Base-by-base conservation (phyloP, 2,888 invertebrate species). In the Cryptocephalus moraei region DNA sequence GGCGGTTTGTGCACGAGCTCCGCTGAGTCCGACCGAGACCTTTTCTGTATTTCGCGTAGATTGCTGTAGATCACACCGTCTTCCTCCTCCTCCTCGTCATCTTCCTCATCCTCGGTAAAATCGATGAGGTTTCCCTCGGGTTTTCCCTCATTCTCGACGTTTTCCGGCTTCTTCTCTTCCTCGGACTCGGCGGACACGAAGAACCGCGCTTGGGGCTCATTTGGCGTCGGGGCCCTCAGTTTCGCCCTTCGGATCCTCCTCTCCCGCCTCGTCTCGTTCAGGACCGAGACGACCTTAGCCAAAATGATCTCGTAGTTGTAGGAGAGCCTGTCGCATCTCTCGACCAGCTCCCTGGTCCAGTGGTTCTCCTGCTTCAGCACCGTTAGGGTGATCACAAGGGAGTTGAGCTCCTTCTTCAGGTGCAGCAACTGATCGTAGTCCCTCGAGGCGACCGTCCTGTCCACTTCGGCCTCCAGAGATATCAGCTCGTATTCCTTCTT, bases 281-380 rank as follows among this genome's bases (percentile, higher is more conserved):
- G 45, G 32, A 48, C 41, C 8, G 53, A 53, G 36, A 49, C 51
- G 14, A 53, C 22, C 22, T 49, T 51, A 6, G 49, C 53, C 13
- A 53, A 41, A 13, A 48, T 44, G 32, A 53, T 39, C 42, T 51
- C 53, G 32, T 49, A 53, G 32, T 45, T 49, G 31, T 51, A 47
- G 9, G 42, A 41, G 11, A 51, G 14, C 41, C 41, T 47, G 9
- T 48, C 39, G 9, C 22, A 14, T 40, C 53, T 40, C 4, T 40
- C 45, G 13, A 12, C 22, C 6, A 41, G 43, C 31, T 49, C 48
- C 11, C 14, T 13, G 8, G 33, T 41, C 8, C 43, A 33, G 22
- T 44, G n/a, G 6, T 47, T 41, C 8, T 44, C 33, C 33, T 47
- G n/a, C 38, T 38, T 46, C 1, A 50, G 32, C 31, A 49, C 50